Base-by-base conservation (phyloP, 2,113 vertebrate genomes). In the Trachemys scripta region DNA sequence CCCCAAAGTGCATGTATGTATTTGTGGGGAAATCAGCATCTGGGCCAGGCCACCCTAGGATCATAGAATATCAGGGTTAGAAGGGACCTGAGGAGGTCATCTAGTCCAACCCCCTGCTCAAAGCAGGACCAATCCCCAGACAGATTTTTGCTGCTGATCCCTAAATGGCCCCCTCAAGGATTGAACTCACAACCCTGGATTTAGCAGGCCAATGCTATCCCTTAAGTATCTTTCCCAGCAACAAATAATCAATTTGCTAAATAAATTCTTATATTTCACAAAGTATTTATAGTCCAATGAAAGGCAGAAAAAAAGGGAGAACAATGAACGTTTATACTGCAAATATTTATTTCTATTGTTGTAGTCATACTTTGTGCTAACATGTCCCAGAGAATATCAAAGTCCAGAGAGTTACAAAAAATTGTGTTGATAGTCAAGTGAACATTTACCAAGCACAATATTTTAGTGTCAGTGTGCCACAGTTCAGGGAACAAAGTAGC, bases 361-460 rank as follows among this genome's bases (percentile, higher is more conserved):
- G 75, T 78, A 27, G 12, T 47, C 42, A 78, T 47, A 25, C 38
- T 42, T 84, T 11, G 2, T 31, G 76, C 83, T 95, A 31, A 62
- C 8, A 65, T 4, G 35, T 79, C 51, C 57, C 53, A n/a, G 81
- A 84, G 93, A 93, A 94, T 75, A 88, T 4, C 17, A 80, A 90
- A 84, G 42, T 75, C 92, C 79, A 95, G 54, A 94, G 57, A 96
- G 93, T 6, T 94, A 38, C 2, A 78, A 85, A 92, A 93, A 87
- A 62, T n/a, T 38, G n/a, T 0, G 10, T 57, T 47, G 24, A 29
- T 27, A 78, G 20, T 78, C 10, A 47, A 45, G 42, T 78, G 24
- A 47, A 47, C 13, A 78, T 25, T 42, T 78, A 78, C 42, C 22
- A 45, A 25, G 42, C 42, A 13, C 38, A 42, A 78, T 27, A 47